phyloP scores from a whole-genome alignment of 2,113 vertebrate genomes.

The Bubo blakistoni region DNA sequence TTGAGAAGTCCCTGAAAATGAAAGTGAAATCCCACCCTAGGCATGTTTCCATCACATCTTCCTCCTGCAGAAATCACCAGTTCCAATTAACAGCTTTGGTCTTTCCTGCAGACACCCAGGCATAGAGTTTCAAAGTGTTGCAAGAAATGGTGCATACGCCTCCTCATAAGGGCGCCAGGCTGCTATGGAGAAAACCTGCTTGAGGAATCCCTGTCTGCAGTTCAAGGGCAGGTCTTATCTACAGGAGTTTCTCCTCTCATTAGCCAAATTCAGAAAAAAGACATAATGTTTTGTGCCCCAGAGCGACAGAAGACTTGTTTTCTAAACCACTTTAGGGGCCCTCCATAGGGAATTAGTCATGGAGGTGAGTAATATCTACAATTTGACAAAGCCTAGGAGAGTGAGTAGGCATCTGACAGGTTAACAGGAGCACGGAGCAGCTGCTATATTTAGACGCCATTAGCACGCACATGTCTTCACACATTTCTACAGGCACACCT shows the following conservation, averaged over 20 bases:
- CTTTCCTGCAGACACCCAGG: not conserved
- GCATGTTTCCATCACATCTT: not conserved
- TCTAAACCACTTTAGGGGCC: not conserved
- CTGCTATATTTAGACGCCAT: not conserved
- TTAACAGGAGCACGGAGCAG: not conserved
- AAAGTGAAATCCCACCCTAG: constrained; percentile 19
- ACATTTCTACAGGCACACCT: not conserved
- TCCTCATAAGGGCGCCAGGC: not conserved
- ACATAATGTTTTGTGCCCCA: not conserved
- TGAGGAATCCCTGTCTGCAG: not conserved
- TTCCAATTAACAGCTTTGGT: not conserved
- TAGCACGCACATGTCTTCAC: not conserved
- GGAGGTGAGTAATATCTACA: not conserved
- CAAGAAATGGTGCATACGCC: not conserved
- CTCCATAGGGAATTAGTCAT: not conserved
- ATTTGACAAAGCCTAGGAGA: not conserved
- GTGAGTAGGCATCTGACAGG: not conserved
- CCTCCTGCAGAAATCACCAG: not conserved
- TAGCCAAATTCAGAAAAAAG: not conserved
- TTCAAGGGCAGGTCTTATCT: not conserved
- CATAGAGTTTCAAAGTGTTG: not conserved
- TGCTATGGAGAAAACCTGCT: not conserved
- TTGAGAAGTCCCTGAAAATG: not conserved
- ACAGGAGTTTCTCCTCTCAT: not conserved
- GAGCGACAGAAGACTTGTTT: not conserved